Evolutionary conservation across 2,113 vertebrate species (phyloP).

Genomic region (Stegostoma tigrinum): DNA sequence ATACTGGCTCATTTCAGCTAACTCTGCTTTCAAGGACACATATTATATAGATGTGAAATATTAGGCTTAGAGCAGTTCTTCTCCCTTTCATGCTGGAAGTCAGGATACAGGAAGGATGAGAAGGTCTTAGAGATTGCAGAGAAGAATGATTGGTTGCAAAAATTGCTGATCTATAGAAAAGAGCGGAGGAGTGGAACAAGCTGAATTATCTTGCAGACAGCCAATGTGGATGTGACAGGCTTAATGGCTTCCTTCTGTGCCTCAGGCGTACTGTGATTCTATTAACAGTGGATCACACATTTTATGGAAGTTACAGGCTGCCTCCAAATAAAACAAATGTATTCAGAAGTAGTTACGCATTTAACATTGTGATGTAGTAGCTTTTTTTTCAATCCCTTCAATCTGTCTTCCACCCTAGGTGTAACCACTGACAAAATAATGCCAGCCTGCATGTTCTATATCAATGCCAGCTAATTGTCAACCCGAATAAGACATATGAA

Average conservation of each 20-base stretch:
- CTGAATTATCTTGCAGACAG: neutral
- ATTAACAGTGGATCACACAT: neutral
- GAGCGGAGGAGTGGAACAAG: neutral
- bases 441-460: neutral
- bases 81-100: no score
- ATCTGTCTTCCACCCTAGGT: neutral
- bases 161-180: neutral
- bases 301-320: neutral
- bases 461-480: neutral
- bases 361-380: neutral
- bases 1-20: no score
- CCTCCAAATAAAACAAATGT: neutral
- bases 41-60: no score
- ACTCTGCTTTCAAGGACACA: no score
- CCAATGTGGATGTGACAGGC: neutral
- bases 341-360: neutral
- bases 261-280: neutral
- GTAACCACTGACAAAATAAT: conserved; percentile 3
- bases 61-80: no score
- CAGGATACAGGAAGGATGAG: neutral
- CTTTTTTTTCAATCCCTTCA: neutral
- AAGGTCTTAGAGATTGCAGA: neutral
- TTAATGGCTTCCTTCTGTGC: neutral
- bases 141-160: neutral
- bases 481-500: neutral